Evolutionary conservation across 1,140 invertebrate species (phyloP).

Genomic region (Euborellia annulipes): DNA sequence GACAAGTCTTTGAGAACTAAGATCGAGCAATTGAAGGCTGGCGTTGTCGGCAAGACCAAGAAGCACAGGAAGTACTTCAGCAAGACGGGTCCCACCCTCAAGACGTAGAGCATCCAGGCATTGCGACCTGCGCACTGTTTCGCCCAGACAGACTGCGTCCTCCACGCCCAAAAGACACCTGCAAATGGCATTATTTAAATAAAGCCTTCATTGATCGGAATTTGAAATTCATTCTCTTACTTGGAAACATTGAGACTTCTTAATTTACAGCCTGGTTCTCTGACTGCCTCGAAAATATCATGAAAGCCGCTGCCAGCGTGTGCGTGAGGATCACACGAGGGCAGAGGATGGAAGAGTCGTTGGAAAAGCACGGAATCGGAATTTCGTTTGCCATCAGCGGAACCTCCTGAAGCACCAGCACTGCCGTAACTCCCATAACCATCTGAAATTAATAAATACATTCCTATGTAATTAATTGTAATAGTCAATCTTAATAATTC

Average conservation of each 20-base stretch:
- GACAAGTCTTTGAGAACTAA: conserved; percentile 33
- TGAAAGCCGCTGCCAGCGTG: conserved; percentile 32
- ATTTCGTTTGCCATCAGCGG: conserved; percentile 28
- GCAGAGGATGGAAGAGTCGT: conserved; percentile 30
- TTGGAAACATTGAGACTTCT: conserved; percentile 33
- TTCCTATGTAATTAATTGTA: too few relatives aligned
- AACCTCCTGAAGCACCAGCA: conserved; percentile 8
- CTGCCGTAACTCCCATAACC: conserved; percentile 21
- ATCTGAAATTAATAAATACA: conserved; percentile 1
- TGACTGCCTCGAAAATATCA: conserved; percentile 30
- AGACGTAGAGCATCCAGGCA: conserved; percentile 34
- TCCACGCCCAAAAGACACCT: conserved; percentile 32
- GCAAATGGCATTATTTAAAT: conserved; percentile 9
- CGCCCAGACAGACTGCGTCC: conserved; percentile 35
- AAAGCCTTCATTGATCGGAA: too few relatives aligned
- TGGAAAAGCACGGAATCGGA: conserved; percentile 36
- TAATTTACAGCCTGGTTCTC: conserved; percentile 30
- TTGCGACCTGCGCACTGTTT: conserved; percentile 32
- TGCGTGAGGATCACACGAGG: conserved; percentile 30
- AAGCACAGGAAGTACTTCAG: conserved; percentile 33
- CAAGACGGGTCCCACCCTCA: conserved; percentile 31
- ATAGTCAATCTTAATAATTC: too few relatives aligned
- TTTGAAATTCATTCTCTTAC: too few relatives aligned
- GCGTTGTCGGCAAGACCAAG: conserved; percentile 34
- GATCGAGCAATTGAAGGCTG: conserved; percentile 34